A percentile compares a stretch with the other conserved stretches of the same genome.
Evolutionary conservation across 2,888 invertebrate species (phyloP).

Genomic region (Eupithecia inturbata): DNA sequence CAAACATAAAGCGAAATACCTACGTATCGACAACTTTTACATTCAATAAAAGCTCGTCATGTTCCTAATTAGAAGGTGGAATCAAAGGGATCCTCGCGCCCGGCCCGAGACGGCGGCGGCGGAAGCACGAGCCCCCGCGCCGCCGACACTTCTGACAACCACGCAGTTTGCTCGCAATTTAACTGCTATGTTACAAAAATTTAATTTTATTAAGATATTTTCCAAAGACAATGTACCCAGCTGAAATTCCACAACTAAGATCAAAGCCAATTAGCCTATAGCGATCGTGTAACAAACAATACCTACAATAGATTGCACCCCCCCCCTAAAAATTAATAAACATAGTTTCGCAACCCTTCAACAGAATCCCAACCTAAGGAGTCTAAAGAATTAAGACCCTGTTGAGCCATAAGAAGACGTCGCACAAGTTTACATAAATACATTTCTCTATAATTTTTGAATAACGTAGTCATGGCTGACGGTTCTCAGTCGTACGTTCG

Average conservation of each 20-base stretch:
- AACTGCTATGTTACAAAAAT: conserved; percentile 17
- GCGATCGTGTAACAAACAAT: conserved; percentile 45
- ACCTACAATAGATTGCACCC: conserved; percentile 42
- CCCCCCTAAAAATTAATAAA: no score
- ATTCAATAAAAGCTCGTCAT: not conserved
- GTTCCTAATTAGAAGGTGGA: not conserved
- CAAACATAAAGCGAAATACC: not conserved
- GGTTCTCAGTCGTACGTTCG: no score
- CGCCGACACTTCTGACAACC: not conserved
- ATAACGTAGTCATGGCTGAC: no score
- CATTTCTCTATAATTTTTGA: no score
- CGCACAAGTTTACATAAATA: no score
- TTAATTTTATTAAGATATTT: conserved; percentile 11
- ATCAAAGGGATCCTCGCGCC: not conserved
- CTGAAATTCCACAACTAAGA: conserved; percentile 29
- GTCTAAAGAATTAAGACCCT: no score
- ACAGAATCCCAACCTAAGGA: no score
- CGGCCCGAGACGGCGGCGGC: not conserved
- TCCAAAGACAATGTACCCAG: conserved; percentile 23
- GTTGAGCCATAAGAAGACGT: no score
- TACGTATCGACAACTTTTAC: not conserved
- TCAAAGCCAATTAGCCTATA: conserved; percentile 41
- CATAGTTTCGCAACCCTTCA: no score
- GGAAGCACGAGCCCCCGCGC: no score
- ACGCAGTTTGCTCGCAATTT: conserved; percentile 14